Conservation (phyloP, 2,113 vertebrate genomes). For the Thunnus maccoyii region DNA sequence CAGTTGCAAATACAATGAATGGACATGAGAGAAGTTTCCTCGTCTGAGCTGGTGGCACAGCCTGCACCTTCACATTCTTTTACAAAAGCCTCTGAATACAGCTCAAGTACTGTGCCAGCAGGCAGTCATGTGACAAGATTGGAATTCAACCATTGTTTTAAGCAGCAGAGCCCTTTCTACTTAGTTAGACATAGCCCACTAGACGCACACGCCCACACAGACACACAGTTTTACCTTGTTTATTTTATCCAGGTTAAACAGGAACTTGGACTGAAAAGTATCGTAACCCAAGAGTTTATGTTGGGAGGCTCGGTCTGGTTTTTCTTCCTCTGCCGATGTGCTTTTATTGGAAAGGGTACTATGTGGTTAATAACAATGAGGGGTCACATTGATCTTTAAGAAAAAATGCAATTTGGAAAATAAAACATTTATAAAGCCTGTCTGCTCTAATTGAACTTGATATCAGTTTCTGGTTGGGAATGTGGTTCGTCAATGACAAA, state of each 20-base stretch:
- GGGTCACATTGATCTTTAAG: not conserved
- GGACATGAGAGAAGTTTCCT: slow-evolving; percentile 21
- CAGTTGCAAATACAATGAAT: not conserved
- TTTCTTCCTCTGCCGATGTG: slow-evolving; percentile 30
- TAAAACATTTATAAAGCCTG: not conserved
- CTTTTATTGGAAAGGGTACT: slow-evolving; percentile 30
- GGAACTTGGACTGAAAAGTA: slow-evolving; percentile 58
- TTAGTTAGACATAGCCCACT: slow-evolving; percentile 31
- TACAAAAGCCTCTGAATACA: slow-evolving; percentile 66
- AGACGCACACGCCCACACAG: not conserved
- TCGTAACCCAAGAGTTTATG: slow-evolving; percentile 50
- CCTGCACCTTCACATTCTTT: slow-evolving; percentile 69
- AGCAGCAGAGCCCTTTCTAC: slow-evolving; percentile 67
- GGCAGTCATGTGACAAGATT: slow-evolving; percentile 80
- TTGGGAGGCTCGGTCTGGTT: slow-evolving; percentile 32
- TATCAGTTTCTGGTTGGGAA: slow-evolving; percentile 14
- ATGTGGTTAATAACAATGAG: slow-evolving; percentile 7
- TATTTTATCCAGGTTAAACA: slow-evolving; percentile 63
- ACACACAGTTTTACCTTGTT: slow-evolving; percentile 39
- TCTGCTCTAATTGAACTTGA: not conserved
- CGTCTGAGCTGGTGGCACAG: slow-evolving; percentile 49
- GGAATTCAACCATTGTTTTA: slow-evolving; percentile 85
- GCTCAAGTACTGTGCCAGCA: slow-evolving; percentile 70
- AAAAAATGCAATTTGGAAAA: not conserved
- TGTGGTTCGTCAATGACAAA: slow-evolving; percentile 6